These are phyloP conservation scores for Poecile atricapillus DNA, from an alignment of 2,113 vertebrate species.

Conservation along the genomic window DNA sequence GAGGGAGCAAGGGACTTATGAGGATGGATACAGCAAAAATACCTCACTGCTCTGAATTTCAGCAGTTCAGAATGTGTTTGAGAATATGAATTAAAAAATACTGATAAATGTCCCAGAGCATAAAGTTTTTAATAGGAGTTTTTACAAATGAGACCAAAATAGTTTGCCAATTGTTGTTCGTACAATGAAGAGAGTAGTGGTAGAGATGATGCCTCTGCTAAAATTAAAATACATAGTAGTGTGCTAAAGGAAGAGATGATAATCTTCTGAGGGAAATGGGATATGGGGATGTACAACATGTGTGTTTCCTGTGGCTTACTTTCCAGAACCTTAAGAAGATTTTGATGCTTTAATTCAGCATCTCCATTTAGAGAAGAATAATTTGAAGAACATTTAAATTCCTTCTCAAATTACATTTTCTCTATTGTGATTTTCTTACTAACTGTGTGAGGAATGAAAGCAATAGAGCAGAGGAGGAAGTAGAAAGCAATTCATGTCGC, in stretches of 20 bases:
- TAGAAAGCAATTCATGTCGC: not conserved
- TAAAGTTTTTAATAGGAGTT: not conserved
- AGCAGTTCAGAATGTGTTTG: not conserved
- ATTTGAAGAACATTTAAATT: not conserved
- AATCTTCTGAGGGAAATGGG: not conserved
- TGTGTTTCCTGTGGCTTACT: not conserved
- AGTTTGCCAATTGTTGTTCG: not conserved
- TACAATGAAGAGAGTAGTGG: not conserved
- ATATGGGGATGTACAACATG: not conserved
- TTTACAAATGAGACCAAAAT: not conserved
- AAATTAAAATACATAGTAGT: not conserved
- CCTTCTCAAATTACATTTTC: not conserved
- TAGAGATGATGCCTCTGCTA: not conserved
- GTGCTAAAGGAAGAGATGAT: not conserved
- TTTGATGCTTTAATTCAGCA: not conserved
- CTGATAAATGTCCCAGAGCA: not conserved
- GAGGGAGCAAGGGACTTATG: rapidly evolving
- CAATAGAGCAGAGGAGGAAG: not conserved
- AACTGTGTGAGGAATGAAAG: not conserved
- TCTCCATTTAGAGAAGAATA: not conserved
- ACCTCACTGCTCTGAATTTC: not conserved
- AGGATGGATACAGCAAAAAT: not conserved
- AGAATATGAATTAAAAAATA: not conserved
- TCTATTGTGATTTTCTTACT: not conserved
- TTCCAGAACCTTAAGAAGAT: not conserved